phyloP scores from a whole-genome alignment of 2,113 vertebrate genomes.

The Trematomus loennbergii region DNA sequence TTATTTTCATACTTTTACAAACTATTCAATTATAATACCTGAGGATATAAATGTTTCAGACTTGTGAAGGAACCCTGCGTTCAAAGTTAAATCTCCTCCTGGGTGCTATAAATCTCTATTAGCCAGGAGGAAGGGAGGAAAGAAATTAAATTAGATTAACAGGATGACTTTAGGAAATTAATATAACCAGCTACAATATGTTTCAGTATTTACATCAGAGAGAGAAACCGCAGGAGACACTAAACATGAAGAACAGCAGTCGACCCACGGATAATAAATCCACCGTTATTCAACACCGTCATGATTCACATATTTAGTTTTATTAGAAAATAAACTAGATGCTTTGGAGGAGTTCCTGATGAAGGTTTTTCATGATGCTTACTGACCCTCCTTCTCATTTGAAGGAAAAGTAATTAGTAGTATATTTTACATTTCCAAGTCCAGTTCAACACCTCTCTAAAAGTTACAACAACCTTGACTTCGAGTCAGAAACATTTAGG shows the following conservation, averaged over 20 bases:
- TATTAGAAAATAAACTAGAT: constrained; percentile 4
- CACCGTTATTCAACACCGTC: not conserved
- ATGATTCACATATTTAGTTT: constrained; percentile 13
- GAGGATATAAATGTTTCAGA: constrained; percentile 34
- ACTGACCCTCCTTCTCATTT: constrained; percentile 32
- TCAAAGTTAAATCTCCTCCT: constrained; percentile 28
- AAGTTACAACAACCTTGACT: constrained; percentile 13
- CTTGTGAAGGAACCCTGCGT: constrained; percentile 22
- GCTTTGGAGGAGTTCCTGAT: constrained; percentile 10
- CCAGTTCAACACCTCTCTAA: not conserved
- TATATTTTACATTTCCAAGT: constrained; percentile 15
- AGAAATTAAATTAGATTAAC: constrained; percentile 41
- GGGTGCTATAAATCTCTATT: constrained; percentile 58
- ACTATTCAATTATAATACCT: constrained; percentile 27
- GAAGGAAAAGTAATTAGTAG: constrained; percentile 20
- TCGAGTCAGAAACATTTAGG: constrained; percentile 35
- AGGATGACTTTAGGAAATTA: constrained; percentile 23
- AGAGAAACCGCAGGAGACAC: constrained; percentile 13
- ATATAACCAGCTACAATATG: constrained; percentile 13
- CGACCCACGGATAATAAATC: constrained; percentile 5
- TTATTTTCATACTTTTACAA: constrained; percentile 34
- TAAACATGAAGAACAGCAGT: constrained; percentile 36
- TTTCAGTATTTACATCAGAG: constrained; percentile 57
- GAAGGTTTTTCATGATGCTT: not conserved
- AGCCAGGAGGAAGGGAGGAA: constrained; percentile 33